A percentile compares a stretch with the other conserved stretches of the same genome.
Conservation (phyloP, 2,113 vertebrate genomes). For the Coregonus clupeaformis region DNA sequence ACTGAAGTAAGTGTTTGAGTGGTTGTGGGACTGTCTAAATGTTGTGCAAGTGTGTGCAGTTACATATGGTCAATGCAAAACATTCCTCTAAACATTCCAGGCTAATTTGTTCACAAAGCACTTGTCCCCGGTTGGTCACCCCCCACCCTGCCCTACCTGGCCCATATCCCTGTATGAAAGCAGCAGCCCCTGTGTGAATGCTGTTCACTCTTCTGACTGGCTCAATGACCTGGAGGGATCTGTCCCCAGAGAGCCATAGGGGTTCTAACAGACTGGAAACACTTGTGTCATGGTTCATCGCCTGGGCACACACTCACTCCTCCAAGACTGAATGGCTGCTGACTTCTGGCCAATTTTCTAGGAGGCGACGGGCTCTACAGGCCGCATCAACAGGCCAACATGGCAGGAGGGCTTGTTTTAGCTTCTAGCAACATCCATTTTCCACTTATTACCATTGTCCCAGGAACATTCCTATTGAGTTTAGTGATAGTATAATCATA, state of each 20-base stretch:
- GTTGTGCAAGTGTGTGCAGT: background rate
- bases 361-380: background rate
- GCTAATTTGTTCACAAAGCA: slow-evolving; percentile 44
- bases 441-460: too few relatives aligned
- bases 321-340: background rate
- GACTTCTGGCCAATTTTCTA: background rate
- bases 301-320: background rate
- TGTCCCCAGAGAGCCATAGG: slow-evolving; percentile 6
- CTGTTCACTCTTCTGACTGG: background rate
- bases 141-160: slow-evolving; percentile 8
- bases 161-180: slow-evolving; percentile 10
- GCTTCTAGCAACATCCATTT: too few relatives aligned
- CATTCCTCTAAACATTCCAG: slow-evolving; percentile 27
- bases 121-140: slow-evolving; percentile 6
- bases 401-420: too few relatives aligned
- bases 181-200: background rate
- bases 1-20: background rate
- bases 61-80: slow-evolving; percentile 22
- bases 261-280: slow-evolving; percentile 14
- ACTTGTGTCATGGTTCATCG: slow-evolving; percentile 10
- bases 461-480: too few relatives aligned
- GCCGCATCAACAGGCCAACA: background rate
- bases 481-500: too few relatives aligned
- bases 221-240: background rate
- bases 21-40: slow-evolving; percentile 9